Evolutionary conservation across 2,113 vertebrate genomes (phyloP).

Genomic region (Motacilla tschutschensis): DNA sequence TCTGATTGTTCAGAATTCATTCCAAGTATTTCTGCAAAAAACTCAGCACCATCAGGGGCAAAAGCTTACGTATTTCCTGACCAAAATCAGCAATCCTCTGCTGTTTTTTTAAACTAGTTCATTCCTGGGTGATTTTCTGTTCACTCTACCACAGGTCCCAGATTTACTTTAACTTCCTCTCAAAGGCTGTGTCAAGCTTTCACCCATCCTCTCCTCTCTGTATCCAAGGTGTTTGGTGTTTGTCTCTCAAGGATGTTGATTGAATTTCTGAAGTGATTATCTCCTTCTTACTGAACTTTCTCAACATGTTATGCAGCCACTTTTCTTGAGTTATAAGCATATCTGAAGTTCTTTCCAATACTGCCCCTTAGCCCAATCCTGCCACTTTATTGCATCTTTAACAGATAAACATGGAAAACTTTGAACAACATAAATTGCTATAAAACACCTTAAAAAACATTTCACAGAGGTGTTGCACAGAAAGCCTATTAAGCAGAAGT

Average conservation of each 20-base stretch:
- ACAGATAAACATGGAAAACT: constrained; percentile 17
- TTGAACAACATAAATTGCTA: constrained; percentile 25
- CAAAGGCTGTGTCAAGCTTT: neutral
- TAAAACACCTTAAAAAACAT: constrained; percentile 44
- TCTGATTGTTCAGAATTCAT: neutral
- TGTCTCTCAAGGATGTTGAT: neutral
- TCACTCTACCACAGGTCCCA: neutral
- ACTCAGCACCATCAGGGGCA: rapidly evolving
- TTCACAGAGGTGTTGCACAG: constrained; percentile 41
- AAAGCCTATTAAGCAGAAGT: constrained; percentile 49
- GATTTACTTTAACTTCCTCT: neutral
- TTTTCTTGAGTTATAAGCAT: neutral
- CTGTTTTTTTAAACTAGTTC: neutral
- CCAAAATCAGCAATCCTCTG: neutral
- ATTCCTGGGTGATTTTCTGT: neutral
- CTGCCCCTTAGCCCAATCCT: neutral
- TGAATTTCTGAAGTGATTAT: neutral
- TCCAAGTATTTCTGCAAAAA: neutral
- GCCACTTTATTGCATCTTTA: neutral
- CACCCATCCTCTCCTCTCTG: rapidly evolving
- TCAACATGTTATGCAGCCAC: neutral
- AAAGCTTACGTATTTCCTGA: neutral
- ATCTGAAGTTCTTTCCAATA: neutral
- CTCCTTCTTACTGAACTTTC: neutral
- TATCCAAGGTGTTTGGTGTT: neutral